phyloP scores from a whole-genome alignment of 2,888 invertebrate species.

The Phasia obesa region DNA sequence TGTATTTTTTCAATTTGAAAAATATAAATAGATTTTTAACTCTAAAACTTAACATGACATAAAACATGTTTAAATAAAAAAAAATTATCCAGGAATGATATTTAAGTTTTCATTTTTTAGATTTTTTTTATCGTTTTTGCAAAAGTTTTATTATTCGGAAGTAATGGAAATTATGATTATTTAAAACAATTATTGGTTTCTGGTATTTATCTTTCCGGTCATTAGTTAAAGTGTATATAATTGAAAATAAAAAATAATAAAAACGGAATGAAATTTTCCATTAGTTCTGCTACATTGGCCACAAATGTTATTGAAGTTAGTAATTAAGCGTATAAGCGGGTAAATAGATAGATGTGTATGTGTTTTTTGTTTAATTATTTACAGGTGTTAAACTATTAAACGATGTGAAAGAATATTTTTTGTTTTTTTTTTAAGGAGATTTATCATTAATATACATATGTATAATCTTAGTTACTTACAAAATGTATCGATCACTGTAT shows the following conservation, averaged over 20 bases:
- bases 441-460: no score
- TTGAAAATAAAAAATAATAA: constrained; percentile 29
- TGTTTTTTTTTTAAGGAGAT: no score
- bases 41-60: constrained; percentile 49
- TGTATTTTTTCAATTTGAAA: constrained; percentile 17
- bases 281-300: constrained; percentile 36
- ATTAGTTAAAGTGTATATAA: constrained; percentile 51
- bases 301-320: constrained; percentile 18
- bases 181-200: constrained; percentile 65
- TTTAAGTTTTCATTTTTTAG: background rate
- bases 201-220: constrained; percentile 67
- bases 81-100: constrained; percentile 14
- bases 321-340: background rate
- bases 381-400: constrained; percentile 2
- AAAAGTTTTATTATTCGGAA: constrained; percentile 61
- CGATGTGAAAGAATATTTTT: background rate
- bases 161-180: constrained; percentile 57
- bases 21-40: constrained; percentile 36
- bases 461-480: no score
- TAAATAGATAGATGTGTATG: background rate
- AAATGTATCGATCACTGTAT: no score
- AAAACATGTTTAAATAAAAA: constrained; percentile 18
- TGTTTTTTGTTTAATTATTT: background rate
- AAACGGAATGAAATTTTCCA: constrained; percentile 27
- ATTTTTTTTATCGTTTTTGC: constrained; percentile 18